Percentiles rank a stretch among this genome's conserved stretches.
Evolutionary conservation across 2,797 vertebrate species (phyloP).

Genomic region (Catamblyrhynchus diadema): DNA sequence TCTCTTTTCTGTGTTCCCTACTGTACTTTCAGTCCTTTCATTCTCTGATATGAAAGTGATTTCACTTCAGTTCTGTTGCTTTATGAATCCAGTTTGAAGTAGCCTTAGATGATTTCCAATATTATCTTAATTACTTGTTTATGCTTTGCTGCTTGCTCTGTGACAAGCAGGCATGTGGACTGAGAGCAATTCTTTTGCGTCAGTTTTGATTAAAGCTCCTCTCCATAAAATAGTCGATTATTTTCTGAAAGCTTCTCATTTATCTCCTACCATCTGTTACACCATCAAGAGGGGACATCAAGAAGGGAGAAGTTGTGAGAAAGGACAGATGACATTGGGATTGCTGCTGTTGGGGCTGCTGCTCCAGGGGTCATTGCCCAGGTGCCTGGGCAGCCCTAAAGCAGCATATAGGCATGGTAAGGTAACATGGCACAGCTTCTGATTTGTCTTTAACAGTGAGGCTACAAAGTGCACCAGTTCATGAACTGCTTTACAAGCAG

Average conservation of each 20-base stretch:
- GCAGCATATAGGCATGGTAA: background rate
- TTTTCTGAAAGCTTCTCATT: background rate
- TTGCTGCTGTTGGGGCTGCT: background rate
- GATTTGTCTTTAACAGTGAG: background rate
- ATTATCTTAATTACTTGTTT: constrained; percentile 24
- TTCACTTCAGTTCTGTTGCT: constrained; percentile 25
- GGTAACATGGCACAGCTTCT: background rate
- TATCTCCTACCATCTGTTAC: background rate
- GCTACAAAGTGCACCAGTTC: background rate
- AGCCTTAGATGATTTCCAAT: background rate
- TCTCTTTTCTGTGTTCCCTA: constrained; percentile 3
- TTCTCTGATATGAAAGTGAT: constrained; percentile 8
- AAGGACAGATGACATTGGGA: background rate
- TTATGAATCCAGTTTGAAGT: constrained; percentile 13
- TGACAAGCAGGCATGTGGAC: background rate
- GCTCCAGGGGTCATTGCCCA: background rate
- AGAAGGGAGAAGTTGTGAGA: background rate
- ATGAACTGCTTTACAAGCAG: background rate
- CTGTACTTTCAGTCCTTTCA: constrained; percentile 18
- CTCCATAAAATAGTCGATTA: background rate
- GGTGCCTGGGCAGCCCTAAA: background rate
- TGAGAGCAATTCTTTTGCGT: background rate
- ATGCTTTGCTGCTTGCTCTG: background rate
- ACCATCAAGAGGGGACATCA: background rate
- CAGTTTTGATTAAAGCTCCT: constrained; percentile 13